Evolutionary conservation across 2,888 invertebrate species (phyloP), one percentile per base, ranked within the genome.

Genomic region (Synergus itoensis): DNA sequence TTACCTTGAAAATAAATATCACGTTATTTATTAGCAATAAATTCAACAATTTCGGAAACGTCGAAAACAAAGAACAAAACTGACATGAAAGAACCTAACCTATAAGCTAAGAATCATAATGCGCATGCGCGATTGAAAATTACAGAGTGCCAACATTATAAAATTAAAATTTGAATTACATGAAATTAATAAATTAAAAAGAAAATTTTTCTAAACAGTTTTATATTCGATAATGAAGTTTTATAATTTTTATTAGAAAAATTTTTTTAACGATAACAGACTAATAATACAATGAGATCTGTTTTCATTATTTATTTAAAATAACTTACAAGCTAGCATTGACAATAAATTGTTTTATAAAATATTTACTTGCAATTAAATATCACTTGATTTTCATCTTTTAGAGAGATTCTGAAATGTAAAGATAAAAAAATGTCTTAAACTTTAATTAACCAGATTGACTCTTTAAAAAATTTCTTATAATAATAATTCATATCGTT

Each of bases 1-100:
- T 41, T 41, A 43, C 18, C 76, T 76, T 36, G 40, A n/a, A 76
- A 60, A 62, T 40, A 60, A 62, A 16, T 76, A 12, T 41, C 18
- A 36, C 18, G 9, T 41, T 48, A 76, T 14, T 41, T 43, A 21
- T 40, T 77, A 41, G 43, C 18, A 40, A 36, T 73, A 28, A 60
- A 77, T 14, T 73, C 45, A 41, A 28, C 14, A 28, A 28, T 28
- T 28, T 28, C 28, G 2, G 3, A 3, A 28, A 28, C 28, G 2
- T 28, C 3, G 3, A 28, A 2, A 28, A 28, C 28, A 28, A 28
- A 28, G 28, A 28, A 28, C 3, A 28, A 28, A 28, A 28, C 28
- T 28, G 28, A 28, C 28, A 28, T 28, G 28, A 28, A 28, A 2
- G 62, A 41, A 45, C 8, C 7, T 45, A 45, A 45, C 45, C 45